Evolutionary conservation across 2,797 vertebrate genomes (phyloP), one percentile per base, ranked within the genome.

Genomic region (Anguilla marmorata): DNA sequence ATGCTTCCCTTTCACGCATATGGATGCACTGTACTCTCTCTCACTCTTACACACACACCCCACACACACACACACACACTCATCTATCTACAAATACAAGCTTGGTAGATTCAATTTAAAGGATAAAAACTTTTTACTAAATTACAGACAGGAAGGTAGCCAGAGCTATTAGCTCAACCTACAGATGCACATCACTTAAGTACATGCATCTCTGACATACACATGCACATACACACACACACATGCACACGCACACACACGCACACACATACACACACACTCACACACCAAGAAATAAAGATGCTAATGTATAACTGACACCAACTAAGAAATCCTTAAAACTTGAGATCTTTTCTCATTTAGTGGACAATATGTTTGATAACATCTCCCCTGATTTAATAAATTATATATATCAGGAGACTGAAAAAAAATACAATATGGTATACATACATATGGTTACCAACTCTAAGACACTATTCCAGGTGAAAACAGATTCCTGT

Each of bases 401-500:
- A 12, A 74, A 54, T n/a, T 30, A 87, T 84, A 60, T 56, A 76
- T 52, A n/a, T 30, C 86, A n/a, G 41, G 24, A 80, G 37, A 54
- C 30, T 60, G 76, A 45, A 33, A 45, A 87, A 76, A 21, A 14
- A 27, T 16, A 41, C n/a, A 63, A 27, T 30, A 30, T 30, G 56
- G 3, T 45, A n/a, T 27, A 58, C 19, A 19, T 52, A 83, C 37
- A 85, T 72, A 8, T 86, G 45, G 66, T 87, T 85, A 86, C 80
- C 48, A 89, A 87, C 91, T 89, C 88, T 89, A 86, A 87, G 63
- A 41, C 76, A 86, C 85, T 74, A 24, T 58, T 85, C 69, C 14
- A 24, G 58, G 82, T 87, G 45, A 87, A 84, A 50, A 21, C 60
- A 33, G 41, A n/a, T 19, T 72, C 63, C 87, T 66, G 69, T 54